A percentile compares a stretch with the other conserved stretches of the same genome.
Conservation (phyloP, 2,888 invertebrate species). For the Terebella lapidaria region DNA sequence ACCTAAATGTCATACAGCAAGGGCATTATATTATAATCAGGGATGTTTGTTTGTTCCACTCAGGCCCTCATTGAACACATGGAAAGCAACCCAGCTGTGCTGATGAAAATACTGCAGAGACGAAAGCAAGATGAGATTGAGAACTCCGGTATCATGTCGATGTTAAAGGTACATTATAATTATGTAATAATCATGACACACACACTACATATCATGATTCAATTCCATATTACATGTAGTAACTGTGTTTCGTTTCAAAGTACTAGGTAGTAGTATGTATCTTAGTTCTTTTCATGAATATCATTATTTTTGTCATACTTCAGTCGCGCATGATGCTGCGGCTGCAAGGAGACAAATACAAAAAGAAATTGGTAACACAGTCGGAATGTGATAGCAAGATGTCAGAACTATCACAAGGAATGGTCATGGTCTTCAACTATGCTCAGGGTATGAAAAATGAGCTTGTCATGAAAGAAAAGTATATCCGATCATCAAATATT, state of each 20-base stretch:
- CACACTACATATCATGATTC: no score
- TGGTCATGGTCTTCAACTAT: neutral
- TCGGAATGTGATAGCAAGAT: constrained; percentile 30
- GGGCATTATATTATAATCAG: no score
- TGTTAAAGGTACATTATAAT: constrained; percentile 30
- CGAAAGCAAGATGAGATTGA: constrained; percentile 39
- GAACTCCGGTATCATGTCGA: constrained; percentile 32
- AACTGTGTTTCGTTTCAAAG: no score
- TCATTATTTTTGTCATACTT: no score
- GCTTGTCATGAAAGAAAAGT: neutral
- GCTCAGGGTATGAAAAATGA: constrained; percentile 11
- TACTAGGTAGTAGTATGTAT: no score
- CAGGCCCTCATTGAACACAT: constrained; percentile 34
- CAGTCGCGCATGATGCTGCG: constrained; percentile 26
- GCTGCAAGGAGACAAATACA: constrained; percentile 34
- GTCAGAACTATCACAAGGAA: constrained; percentile 19
- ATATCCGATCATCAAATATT: neutral
- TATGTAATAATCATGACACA: neutral
- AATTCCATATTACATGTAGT: no score
- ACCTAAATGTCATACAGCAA: no score
- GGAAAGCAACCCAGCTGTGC: constrained; percentile 32
- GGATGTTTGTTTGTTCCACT: no score
- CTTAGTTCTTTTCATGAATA: no score
- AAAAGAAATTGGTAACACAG: constrained; percentile 29
- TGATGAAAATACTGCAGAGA: constrained; percentile 30